Evolutionary conservation across 2,113 vertebrate genomes (phyloP).

Genomic region (Epinephelus moara): DNA sequence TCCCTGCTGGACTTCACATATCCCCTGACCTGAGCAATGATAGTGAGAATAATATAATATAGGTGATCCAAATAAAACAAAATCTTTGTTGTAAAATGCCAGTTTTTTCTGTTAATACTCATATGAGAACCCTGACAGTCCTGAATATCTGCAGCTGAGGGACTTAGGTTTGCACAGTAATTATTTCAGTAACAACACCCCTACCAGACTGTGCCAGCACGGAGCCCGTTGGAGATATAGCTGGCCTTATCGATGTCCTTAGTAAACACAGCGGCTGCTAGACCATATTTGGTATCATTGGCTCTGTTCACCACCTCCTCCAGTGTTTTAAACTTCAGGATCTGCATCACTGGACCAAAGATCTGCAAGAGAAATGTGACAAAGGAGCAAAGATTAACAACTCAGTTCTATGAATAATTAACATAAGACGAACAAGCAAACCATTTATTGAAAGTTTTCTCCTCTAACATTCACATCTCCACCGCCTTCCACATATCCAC

Average conservation of each 20-base stretch:
- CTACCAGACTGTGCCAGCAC: constrained; percentile 96
- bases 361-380: constrained; percentile 83
- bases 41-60: background rate
- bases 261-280: constrained; percentile 95
- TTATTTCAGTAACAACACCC: background rate
- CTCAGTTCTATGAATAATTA: background rate
- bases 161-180: background rate
- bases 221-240: constrained; percentile 89
- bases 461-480: background rate
- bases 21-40: background rate
- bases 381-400: too few species aligned
- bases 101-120: background rate
- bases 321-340: constrained; percentile 93
- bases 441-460: background rate
- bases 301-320: constrained; percentile 94
- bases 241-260: constrained; percentile 93
- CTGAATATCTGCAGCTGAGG: background rate
- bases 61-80: background rate
- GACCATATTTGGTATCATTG: constrained; percentile 91
- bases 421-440: background rate
- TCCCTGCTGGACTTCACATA: background rate
- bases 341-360: constrained; percentile 98
- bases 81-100: background rate
- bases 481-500: too few species aligned
- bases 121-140: background rate